These are phyloP conservation scores for Cremastinae sp. DNA, from an alignment of 2,888 invertebrate species.

Conservation along the genomic window DNA sequence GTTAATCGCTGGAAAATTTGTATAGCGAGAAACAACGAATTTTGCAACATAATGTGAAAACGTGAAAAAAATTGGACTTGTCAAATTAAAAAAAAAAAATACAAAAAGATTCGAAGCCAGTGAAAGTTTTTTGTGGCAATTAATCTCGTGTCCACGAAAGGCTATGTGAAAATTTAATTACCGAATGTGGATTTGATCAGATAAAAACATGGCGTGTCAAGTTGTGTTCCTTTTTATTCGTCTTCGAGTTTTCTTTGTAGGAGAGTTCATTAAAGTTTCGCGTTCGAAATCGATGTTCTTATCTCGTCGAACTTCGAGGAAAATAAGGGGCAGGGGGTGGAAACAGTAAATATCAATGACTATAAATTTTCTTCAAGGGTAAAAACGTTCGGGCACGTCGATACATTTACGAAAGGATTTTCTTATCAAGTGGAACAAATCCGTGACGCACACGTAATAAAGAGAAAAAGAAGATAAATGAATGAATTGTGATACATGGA, in stretches of 20 bases:
- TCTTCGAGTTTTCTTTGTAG: neutral
- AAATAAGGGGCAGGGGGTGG: neutral
- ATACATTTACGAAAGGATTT: slow-evolving; percentile 26
- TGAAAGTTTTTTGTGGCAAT: no score
- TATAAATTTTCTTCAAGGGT: slow-evolving; percentile 3
- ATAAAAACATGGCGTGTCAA: neutral
- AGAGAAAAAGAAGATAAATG: slow-evolving; percentile 10
- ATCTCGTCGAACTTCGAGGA: neutral
- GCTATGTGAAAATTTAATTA: slow-evolving; percentile 34
- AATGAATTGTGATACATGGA: slow-evolving; percentile 48
- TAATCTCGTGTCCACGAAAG: no score
- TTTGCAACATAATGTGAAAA: no score
- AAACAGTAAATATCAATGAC: neutral
- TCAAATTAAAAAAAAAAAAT: neutral
- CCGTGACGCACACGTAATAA: slow-evolving; percentile 34
- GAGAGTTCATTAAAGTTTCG: neutral
- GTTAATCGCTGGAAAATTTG: no score
- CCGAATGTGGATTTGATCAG: slow-evolving; percentile 27
- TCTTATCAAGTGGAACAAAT: slow-evolving; percentile 30
- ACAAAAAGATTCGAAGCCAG: no score
- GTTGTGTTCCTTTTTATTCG: neutral
- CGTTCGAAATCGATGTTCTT: neutral
- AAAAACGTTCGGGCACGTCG: slow-evolving; percentile 34
- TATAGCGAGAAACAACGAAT: no score
- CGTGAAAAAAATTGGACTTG: neutral